Evolutionary conservation across 2,888 invertebrate species (phyloP), one percentile per base, ranked within the genome.

Genomic region (Mimumesa dahlbomi): DNA sequence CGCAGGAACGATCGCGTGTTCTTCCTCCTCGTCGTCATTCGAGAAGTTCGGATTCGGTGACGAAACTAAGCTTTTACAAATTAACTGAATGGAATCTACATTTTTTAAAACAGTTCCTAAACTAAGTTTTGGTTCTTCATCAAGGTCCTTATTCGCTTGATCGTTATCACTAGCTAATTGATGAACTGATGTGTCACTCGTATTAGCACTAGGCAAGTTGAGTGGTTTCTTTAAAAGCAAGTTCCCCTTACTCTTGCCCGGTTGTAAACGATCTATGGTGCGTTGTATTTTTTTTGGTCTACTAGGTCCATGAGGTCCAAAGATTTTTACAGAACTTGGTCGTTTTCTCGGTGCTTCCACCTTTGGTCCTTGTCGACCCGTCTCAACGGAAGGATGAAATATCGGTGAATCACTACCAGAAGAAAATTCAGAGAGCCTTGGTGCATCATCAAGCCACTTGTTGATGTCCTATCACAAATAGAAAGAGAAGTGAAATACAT

Each of bases 201-300:
- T 22, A 6, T 76, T 73, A 72, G 93, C 93, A 75, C 93, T 93
- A 9, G 91, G 90, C 11, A 90, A 85, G 4, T 92, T 93, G 13
- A 91, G 82, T 1, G 93, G 91, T 85, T 94, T 95, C 36, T 94
- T 93, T 21, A 96, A 90, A 19, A 88, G 76, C 16, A 96, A 90
- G 90, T 96, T 96, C 0, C 96, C 96, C 91, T 96, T 96, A 84
- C 96, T 94, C 89, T 96, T 96, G 0, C 96, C 96, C 0, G 96
- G 96, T 83, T 96, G 96, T 52, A 96, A 89, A 59, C 96, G 91
- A 77, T 96, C 96, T 77, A 96, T 96, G 0, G 95, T 96, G 73
- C 96, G 92, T 87, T 96, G 95, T 67, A 95, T 91, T 89, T 96
- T 95, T 78, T 89, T 89, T 72, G 87, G 85, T 75, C 88, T 83